Evolutionary conservation across 1,140 invertebrate genomes (phyloP).

Genomic region (Apis florea): DNA sequence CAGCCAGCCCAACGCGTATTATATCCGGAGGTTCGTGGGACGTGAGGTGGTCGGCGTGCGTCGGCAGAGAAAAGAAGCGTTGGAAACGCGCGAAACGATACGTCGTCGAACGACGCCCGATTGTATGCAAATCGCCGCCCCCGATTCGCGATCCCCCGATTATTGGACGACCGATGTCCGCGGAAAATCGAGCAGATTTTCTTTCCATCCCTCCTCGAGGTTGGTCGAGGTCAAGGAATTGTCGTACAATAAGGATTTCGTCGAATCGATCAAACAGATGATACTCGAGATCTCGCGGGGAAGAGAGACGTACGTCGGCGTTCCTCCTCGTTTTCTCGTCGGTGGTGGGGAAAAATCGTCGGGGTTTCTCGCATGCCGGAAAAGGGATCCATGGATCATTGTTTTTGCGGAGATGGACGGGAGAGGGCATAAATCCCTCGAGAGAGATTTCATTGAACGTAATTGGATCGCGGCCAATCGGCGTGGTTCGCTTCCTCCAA

Average conservation of each 20-base stretch:
- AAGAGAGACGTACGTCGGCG: neutral
- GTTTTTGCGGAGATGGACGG: conserved; percentile 54
- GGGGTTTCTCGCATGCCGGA: conserved; percentile 43
- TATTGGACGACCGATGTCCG: conserved; percentile 57
- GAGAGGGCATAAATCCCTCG: conserved; percentile 62
- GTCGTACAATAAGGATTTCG: too few species aligned
- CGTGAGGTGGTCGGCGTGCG: neutral
- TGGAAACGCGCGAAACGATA: conserved; percentile 62
- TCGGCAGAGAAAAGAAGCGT: conserved; percentile 20
- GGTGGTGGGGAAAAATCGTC: conserved; percentile 40
- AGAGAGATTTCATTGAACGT: conserved; percentile 64
- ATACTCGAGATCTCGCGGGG: too few species aligned
- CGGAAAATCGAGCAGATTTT: neutral
- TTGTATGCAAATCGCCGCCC: conserved; percentile 65
- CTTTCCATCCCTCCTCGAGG: too few species aligned
- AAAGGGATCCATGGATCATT: conserved; percentile 65
- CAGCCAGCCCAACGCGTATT: conserved; percentile 1
- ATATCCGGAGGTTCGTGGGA: conserved; percentile 13
- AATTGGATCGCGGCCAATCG: conserved; percentile 66
- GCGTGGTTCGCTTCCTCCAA: conserved; percentile 26
- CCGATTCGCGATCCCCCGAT: conserved; percentile 54
- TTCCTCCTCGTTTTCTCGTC: conserved; percentile 40
- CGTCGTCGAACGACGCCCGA: conserved; percentile 48
- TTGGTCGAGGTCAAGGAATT: too few species aligned
- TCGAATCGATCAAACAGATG: too few species aligned